These are phyloP conservation scores for Cydia splendana DNA, from an alignment of 1,140 invertebrate genomes.

Conservation along the genomic window DNA sequence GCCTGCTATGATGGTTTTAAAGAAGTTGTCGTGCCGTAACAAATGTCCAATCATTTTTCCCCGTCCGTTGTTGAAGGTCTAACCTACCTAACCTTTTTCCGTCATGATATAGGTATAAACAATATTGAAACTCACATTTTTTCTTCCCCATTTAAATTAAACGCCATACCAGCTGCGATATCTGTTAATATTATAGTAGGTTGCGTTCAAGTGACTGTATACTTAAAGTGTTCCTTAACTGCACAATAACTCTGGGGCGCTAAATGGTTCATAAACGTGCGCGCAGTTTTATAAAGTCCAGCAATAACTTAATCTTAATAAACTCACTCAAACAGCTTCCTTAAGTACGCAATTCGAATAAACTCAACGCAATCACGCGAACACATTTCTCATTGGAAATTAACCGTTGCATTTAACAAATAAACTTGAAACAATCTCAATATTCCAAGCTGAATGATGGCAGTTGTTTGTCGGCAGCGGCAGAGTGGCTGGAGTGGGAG, in stretches of 20 bases:
- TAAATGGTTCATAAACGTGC: conserved; percentile 3
- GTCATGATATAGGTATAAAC: no score
- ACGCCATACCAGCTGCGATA: no score
- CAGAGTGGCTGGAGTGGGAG: conserved; percentile 75
- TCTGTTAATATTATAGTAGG: no score
- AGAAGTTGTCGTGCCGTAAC: no score
- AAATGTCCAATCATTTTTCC: no score
- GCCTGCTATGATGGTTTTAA: no score
- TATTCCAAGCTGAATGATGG: conserved; percentile 68
- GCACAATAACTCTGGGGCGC: not conserved
- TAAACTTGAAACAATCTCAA: conserved; percentile 33
- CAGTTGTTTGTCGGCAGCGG: conserved; percentile 76
- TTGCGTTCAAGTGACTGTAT: no score
- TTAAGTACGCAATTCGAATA: not conserved
- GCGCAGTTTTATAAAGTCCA: conserved; percentile 30
- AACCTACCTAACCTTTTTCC: no score
- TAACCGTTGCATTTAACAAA: conserved; percentile 25
- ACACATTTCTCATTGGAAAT: conserved; percentile 27
- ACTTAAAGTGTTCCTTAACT: not conserved
- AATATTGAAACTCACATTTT: no score
- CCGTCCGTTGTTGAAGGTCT: no score
- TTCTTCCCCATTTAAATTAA: no score
- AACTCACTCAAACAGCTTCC: not conserved
- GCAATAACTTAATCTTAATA: not conserved
- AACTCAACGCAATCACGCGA: conserved; percentile 11